These are phyloP conservation scores for Lophius piscatorius DNA, from an alignment of 2,113 vertebrate genomes.

Conservation along the genomic window DNA sequence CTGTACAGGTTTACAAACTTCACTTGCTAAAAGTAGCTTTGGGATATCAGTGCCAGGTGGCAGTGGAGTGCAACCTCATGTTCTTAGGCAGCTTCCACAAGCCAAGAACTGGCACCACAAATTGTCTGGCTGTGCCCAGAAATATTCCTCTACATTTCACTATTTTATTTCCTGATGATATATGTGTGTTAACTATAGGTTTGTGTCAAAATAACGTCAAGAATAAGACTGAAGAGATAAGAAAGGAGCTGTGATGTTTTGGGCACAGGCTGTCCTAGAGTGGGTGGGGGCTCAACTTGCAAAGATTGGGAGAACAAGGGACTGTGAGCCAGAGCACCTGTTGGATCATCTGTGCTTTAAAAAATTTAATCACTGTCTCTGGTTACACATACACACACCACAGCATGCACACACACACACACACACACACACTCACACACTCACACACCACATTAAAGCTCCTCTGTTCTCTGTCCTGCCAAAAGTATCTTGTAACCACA, in stretches of 20 bases:
- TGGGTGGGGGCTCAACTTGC: constrained; percentile 32
- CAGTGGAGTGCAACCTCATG: constrained; percentile 37
- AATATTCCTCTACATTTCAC: constrained; percentile 28
- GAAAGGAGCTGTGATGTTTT: constrained; percentile 48
- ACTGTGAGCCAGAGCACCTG: constrained; percentile 73
- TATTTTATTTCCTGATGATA: not conserved
- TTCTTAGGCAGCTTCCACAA: constrained; percentile 7
- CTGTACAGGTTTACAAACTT: constrained; percentile 14
- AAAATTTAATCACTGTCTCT: constrained; percentile 78
- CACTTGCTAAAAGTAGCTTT: constrained; percentile 36
- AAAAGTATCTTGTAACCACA: constrained; percentile 68
- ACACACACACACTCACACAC: constrained; percentile 32
- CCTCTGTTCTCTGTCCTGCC: constrained; percentile 52
- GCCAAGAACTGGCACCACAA: constrained; percentile 12
- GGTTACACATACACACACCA: constrained; percentile 63
- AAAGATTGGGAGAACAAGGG: constrained; percentile 12
- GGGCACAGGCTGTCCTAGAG: constrained; percentile 31
- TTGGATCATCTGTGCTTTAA: constrained; percentile 77
- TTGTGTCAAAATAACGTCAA: constrained; percentile 73
- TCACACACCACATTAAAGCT: constrained; percentile 56
- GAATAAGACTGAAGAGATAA: constrained; percentile 45
- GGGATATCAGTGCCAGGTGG: constrained; percentile 54
- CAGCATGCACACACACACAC: constrained; percentile 48
- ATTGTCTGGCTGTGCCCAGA: not conserved
- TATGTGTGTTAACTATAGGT: too few species aligned